Evolutionary conservation across 2,888 invertebrate species (phyloP), one percentile per base, ranked within the genome.

Genomic region (Nomada hirtipes): DNA sequence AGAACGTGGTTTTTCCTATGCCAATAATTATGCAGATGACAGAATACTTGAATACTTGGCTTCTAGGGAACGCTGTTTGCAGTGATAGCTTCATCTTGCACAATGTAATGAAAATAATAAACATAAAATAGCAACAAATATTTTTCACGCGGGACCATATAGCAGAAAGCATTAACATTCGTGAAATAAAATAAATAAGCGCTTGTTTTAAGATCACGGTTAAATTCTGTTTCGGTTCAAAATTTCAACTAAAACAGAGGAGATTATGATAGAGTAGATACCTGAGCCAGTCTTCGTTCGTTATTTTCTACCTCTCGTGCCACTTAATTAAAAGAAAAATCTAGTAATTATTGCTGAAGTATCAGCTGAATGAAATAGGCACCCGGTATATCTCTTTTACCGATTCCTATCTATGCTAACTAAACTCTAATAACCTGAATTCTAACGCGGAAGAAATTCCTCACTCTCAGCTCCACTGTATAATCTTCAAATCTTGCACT

Each of bases 361-460:
- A n/a, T 11, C n/a, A n/a, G 42, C 9, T n/a, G 10, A 52, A 18
- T 36, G 53, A 36, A 52, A 2, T 9, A 44, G 4, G 7, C 50
- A 18, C 29, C 7, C 7, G n/a, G 13, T 52, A 29, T 11, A 15
- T 50, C 36, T 3, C 23, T 13, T n/a, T 2, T 50, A 18, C n/a
- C 29, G 65, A 65, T 65, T 10, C 3, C n/a, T 52, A 65, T 65
- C 65, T 65, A 29, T 50, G 47, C 13, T 50, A 65, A 65, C n/a
- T 52, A 13, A 50, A 65, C 50, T 50, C 65, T 50, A 65, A 65
- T 65, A 65, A 65, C 65, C 50, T 50, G 64, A 64, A 50, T 64
- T 50, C 26, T 50, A 26, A 50, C 11, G n/a, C 26, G 47, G 26
- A n/a, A 26, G 18, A 64, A 52, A 64, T 20, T 23, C 47, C 4